Conservation (phyloP, 2,888 invertebrate genomes). For the Mesoligia furuncula region DNA sequence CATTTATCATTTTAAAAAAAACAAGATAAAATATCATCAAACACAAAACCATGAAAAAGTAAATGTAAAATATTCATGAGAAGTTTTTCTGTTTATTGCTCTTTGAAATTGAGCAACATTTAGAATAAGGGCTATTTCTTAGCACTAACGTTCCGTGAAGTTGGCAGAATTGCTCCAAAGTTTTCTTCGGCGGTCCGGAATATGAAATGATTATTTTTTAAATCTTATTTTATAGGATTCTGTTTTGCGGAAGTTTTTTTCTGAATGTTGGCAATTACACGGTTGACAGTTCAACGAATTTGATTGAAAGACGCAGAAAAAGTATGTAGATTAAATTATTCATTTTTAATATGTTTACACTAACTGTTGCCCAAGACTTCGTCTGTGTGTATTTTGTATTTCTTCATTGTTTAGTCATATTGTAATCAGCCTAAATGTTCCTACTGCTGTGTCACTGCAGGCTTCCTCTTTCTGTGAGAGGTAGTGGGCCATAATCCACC, state of each 20-base stretch:
- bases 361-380: not conserved
- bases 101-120: constrained; percentile 34
- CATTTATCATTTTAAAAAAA: too few species aligned
- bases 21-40: not conserved
- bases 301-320: not conserved
- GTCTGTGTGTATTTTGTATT: not conserved
- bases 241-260: not conserved
- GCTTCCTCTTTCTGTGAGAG: too few species aligned
- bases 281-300: not conserved
- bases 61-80: constrained; percentile 16
- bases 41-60: not conserved
- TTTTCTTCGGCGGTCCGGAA: constrained; percentile 17
- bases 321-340: not conserved
- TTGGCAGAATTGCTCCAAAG: constrained; percentile 33
- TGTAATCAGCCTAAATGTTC: too few species aligned
- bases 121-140: constrained; percentile 32
- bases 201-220: constrained; percentile 12
- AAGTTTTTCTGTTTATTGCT: constrained; percentile 43
- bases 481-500: too few species aligned
- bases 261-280: not conserved
- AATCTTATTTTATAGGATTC: constrained; percentile 8
- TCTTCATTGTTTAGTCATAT: not conserved
- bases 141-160: constrained; percentile 42
- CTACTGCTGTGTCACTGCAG: too few species aligned
- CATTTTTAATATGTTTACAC: not conserved